These are phyloP conservation scores for Sipunculus nudus DNA, from an alignment of 2,888 invertebrate genomes.

Conservation along the genomic window DNA sequence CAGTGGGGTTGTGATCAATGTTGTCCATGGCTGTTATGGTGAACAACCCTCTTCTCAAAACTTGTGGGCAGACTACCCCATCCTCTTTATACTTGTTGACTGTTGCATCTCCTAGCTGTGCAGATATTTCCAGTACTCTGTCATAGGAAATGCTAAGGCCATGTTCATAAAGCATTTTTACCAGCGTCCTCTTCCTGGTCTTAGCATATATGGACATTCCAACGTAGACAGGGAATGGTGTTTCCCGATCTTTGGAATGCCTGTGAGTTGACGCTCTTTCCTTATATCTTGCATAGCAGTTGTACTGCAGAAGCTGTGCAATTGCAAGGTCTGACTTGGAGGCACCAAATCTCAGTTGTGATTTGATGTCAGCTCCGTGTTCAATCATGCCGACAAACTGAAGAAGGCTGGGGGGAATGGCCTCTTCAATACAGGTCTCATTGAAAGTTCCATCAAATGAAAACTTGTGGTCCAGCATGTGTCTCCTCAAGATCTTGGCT, in stretches of 20 bases:
- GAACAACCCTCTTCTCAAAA: slow-evolving; percentile 31
- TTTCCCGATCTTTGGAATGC: slow-evolving; percentile 20
- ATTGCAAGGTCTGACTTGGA: slow-evolving; percentile 25
- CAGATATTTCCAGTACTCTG: slow-evolving; percentile 39
- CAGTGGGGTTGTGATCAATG: slow-evolving; percentile 40
- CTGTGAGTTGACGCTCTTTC: slow-evolving; percentile 11
- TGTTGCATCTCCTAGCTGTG: slow-evolving; percentile 29
- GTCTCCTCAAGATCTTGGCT: slow-evolving; percentile 35
- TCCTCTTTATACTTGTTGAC: slow-evolving; percentile 23
- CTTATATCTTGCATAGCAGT: slow-evolving; percentile 19
- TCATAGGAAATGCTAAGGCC: slow-evolving; percentile 42
- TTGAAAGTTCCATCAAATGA: slow-evolving; percentile 29
- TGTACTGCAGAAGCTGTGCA: slow-evolving; percentile 28
- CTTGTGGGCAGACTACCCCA: slow-evolving; percentile 21
- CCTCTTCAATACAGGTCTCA: slow-evolving; percentile 23
- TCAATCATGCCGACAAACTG: slow-evolving; percentile 23
- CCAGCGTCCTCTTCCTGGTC: slow-evolving; percentile 35
- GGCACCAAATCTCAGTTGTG: slow-evolving; percentile 22
- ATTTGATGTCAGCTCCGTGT: slow-evolving; percentile 26
- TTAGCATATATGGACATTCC: slow-evolving; percentile 36
- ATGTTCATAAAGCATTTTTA: slow-evolving; percentile 30
- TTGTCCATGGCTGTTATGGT: slow-evolving; percentile 42
- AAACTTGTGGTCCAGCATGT: slow-evolving; percentile 28
- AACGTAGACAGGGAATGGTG: slow-evolving; percentile 32
- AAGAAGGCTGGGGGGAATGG: slow-evolving; percentile 26